Conservation (phyloP, 1,140 invertebrate species). For the Aphelinus atriplicis region DNA sequence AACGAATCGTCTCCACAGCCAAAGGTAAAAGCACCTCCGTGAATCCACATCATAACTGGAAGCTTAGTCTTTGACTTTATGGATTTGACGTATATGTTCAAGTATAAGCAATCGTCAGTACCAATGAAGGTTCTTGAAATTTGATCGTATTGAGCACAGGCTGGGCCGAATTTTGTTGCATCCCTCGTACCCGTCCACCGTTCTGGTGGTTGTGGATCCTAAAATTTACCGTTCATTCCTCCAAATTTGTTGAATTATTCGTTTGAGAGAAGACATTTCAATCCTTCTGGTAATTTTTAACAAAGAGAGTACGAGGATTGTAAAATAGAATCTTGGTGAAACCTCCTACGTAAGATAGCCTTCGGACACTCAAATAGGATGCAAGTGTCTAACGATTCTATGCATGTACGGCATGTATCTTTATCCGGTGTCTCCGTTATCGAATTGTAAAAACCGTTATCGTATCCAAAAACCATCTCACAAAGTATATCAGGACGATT, state of each 20-base stretch:
- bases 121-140: slow-evolving; percentile 42
- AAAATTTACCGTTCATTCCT: not conserved
- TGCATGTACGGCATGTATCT: no score
- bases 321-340: no score
- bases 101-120: slow-evolving; percentile 81
- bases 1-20: slow-evolving; percentile 61
- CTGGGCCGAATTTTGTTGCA: slow-evolving; percentile 66
- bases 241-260: not conserved
- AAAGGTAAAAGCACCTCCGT: slow-evolving; percentile 72
- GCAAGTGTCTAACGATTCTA: no score
- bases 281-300: no score
- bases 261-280: no score
- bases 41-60: slow-evolving; percentile 76
- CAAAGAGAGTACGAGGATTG: no score
- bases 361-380: no score
- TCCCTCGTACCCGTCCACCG: slow-evolving; percentile 68
- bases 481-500: no score
- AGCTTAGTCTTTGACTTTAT: slow-evolving; percentile 30
- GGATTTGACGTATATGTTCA: slow-evolving; percentile 81
- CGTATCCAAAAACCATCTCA: no score
- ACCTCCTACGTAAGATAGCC: no score
- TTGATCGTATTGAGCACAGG: slow-evolving; percentile 60
- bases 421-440: no score
- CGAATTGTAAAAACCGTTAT: no score
- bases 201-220: slow-evolving; percentile 70